Conservation (phyloP, 1,140 invertebrate genomes). For the Drosophila triauraria region DNA sequence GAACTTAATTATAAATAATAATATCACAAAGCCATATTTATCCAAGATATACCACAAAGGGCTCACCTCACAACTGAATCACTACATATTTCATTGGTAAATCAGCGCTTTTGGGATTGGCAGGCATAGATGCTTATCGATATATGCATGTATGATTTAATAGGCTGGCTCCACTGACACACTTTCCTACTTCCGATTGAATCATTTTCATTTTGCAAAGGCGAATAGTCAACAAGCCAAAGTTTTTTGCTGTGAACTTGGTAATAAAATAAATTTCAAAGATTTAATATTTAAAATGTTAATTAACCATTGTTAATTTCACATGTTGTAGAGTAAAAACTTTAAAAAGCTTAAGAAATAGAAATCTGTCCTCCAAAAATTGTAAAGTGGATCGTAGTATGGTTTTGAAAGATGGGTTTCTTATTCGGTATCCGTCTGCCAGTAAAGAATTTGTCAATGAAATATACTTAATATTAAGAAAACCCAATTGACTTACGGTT, state of each 20-base stretch:
- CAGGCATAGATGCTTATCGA: background rate
- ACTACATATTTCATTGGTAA: constrained; percentile 6
- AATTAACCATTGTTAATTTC: constrained; percentile 1
- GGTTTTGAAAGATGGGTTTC: too few species aligned
- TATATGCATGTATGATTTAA: background rate
- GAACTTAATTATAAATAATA: background rate
- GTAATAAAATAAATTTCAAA: background rate
- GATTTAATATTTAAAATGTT: background rate
- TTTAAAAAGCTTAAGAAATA: background rate
- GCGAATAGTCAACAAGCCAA: background rate
- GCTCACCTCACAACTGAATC: constrained; percentile 4
- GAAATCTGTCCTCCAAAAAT: background rate
- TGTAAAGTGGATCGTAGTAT: background rate
- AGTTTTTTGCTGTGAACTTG: background rate
- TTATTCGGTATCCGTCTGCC: background rate
- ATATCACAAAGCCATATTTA: background rate
- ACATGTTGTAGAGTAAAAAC: background rate
- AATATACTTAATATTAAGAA: background rate
- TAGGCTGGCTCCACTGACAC: constrained; percentile 3
- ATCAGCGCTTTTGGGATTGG: constrained; percentile 12
- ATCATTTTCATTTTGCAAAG: constrained; percentile 9
- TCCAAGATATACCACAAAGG: background rate
- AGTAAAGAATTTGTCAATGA: too few species aligned
- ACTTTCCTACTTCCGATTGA: constrained; percentile 10
- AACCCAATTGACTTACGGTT: background rate